Base-by-base conservation (phyloP, 2,888 invertebrate species). In the Arctia plantaginis region DNA sequence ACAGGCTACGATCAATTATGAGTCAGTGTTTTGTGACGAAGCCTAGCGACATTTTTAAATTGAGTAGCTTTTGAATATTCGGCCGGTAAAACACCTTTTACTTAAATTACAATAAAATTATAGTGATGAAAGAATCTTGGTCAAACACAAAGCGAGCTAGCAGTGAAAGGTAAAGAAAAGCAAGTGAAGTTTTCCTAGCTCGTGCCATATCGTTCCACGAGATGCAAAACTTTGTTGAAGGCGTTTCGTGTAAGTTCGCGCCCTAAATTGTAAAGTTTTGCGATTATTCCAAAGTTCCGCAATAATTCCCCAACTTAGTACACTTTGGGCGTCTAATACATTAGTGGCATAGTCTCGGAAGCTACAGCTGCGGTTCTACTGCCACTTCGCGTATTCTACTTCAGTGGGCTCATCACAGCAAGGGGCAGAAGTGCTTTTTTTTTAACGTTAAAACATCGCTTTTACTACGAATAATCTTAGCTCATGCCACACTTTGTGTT, bases 201-300 rank as follows among this genome's bases (percentile, higher is more conserved):
- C 67, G 75, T 71, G 76, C 76, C 72, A 78, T 81, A 84, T 80
- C 80, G 81, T 81, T 79, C 20, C 75, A 66, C 30, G 75, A 77
- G 82, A 84, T 85, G 83, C 82, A 80, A 84, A 85, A 85, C 76
- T 85, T 85, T 47, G 70, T n/a, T 55, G 44, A 71, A 75, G 77
- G 77, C 69, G 66, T 79, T 76, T 67, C 77, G 62, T 62, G 69
- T 74, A 82, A 85, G 78, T 85, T 82, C 59, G 73, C 75, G 79
- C 80, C 79, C 81, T 86, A 87, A 88, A 85, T 86, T 82, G 73
- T 76, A 47, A 86, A 86, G 82, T 86, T 85, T 65, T 47, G 73
- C 74, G 76, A 86, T 86, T 84, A 86, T 84, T 86, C 81, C 80
- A 66, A 87, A 87, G 80, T 87, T 87, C 72, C 13, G 82, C 47